Evolutionary conservation across 2,888 invertebrate genomes (phyloP).

Genomic region (Chrysodeixis includens): DNA sequence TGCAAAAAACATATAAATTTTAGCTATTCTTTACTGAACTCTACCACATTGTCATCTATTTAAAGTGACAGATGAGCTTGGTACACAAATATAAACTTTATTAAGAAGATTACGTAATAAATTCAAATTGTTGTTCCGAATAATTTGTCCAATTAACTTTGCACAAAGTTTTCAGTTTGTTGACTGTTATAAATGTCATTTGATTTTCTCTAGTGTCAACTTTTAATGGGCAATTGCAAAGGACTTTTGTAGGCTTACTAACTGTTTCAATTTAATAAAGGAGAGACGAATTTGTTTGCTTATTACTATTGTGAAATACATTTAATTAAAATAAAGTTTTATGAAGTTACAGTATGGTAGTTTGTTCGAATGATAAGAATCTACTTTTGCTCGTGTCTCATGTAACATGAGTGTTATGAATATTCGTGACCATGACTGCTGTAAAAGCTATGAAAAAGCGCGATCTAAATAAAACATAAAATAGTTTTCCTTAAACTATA

Average conservation of each 20-base stretch:
- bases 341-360: too few species aligned
- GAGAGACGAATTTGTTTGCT: background rate
- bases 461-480: too few species aligned
- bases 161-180: slow-evolving; percentile 33
- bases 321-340: background rate
- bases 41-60: too few species aligned
- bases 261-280: slow-evolving; percentile 11
- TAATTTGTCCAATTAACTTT: slow-evolving; percentile 37
- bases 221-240: slow-evolving; percentile 33
- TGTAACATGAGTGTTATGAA: too few species aligned
- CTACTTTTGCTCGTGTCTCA: too few species aligned
- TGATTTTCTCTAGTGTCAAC: slow-evolving; percentile 35
- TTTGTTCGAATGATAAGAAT: too few species aligned
- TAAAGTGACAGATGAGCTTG: background rate
- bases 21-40: too few species aligned
- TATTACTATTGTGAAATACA: background rate
- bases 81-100: background rate
- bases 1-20: too few species aligned
- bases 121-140: slow-evolving; percentile 15
- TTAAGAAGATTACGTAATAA: slow-evolving; percentile 12
- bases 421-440: too few species aligned
- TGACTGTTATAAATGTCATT: slow-evolving; percentile 28
- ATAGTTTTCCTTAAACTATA: too few species aligned
- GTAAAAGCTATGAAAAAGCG: too few species aligned
- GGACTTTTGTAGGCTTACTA: slow-evolving; percentile 18